Base-by-base conservation (phyloP, 2,113 vertebrate species). In the Megalops atlanticus region DNA sequence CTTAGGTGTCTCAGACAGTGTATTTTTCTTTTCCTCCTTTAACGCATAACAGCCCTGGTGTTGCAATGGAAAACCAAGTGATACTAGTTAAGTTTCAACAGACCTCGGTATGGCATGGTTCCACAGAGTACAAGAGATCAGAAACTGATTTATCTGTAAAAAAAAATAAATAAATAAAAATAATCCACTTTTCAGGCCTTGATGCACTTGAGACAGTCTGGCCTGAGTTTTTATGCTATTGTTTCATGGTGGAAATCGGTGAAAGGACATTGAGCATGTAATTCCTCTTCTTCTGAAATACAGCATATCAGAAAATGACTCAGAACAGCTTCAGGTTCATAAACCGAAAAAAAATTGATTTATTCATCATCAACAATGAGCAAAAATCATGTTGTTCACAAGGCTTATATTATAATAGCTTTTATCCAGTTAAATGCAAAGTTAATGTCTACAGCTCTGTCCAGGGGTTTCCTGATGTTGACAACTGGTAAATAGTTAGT, bases 211-310 rank as follows among this genome's bases (percentile, higher is more conserved):
- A 54, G 3, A 54, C 49, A 54, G 49, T n/a, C n/a, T n/a, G n/a
- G n/a, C n/a, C n/a, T n/a, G n/a, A n/a, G n/a, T n/a, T n/a, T n/a
- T n/a, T n/a, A n/a, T n/a, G n/a, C n/a, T n/a, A n/a, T n/a, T n/a
- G n/a, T n/a, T n/a, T n/a, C n/a, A n/a, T n/a, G n/a, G n/a, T n/a
- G n/a, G n/a, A n/a, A n/a, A n/a, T n/a, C n/a, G n/a, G n/a, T n/a
- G n/a, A n/a, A n/a, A n/a, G n/a, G n/a, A n/a, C n/a, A n/a, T n/a
- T n/a, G n/a, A n/a, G n/a, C n/a, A n/a, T n/a, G n/a, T n/a, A n/a
- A n/a, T n/a, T n/a, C n/a, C 47, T 80, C 40, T 43, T 47, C 58
- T 79, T 38, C 45, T 39, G 35, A 80, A 80, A 80, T 54, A 31
- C 58, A 64, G 3, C 2, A 70, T 80, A 70, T 45, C 27, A 43